phyloP scores from a whole-genome alignment of 2,113 vertebrate genomes.

The Chloebia gouldiae region DNA sequence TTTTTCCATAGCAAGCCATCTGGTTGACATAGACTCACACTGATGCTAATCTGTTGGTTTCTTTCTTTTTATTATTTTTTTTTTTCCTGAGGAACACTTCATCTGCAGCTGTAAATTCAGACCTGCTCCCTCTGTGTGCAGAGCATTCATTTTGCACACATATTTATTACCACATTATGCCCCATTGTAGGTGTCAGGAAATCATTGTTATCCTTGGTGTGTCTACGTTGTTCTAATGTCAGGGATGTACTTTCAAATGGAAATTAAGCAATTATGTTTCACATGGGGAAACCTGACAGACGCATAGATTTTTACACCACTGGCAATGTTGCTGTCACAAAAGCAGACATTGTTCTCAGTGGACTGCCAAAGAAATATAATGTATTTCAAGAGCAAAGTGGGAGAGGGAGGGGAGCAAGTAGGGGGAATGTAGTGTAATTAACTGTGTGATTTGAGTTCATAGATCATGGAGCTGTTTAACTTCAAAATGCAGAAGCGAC shows the following conservation, averaged over 20 bases:
- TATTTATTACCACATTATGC: constrained; percentile 62
- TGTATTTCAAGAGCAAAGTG: constrained; percentile 60
- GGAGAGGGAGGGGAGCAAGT: not conserved
- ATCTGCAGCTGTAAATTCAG: constrained; percentile 74
- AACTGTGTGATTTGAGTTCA: constrained; percentile 68
- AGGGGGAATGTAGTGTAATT: constrained; percentile 62
- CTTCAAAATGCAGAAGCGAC: constrained; percentile 58
- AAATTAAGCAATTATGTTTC: constrained; percentile 80
- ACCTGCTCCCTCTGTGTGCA: constrained; percentile 39
- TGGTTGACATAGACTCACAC: constrained; percentile 69
- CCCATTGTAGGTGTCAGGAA: constrained; percentile 72
- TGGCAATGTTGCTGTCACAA: constrained; percentile 69
- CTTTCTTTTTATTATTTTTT: constrained; percentile 52
- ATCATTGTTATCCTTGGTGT: constrained; percentile 71
- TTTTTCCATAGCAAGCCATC: constrained; percentile 71
- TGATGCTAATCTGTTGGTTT: constrained; percentile 73
- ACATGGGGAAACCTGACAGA: constrained; percentile 75
- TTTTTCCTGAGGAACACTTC: constrained; percentile 62
- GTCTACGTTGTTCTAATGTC: constrained; percentile 68
- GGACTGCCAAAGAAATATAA: constrained; percentile 70
- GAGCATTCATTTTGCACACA: constrained; percentile 54
- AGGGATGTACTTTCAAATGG: constrained; percentile 80
- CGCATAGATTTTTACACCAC: constrained; percentile 73
- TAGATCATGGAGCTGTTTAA: constrained; percentile 65
- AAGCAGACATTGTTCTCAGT: constrained; percentile 61